These are phyloP conservation scores for Drosophila buzzatii DNA, from an alignment of 2,888 invertebrate species.

Conservation along the genomic window DNA sequence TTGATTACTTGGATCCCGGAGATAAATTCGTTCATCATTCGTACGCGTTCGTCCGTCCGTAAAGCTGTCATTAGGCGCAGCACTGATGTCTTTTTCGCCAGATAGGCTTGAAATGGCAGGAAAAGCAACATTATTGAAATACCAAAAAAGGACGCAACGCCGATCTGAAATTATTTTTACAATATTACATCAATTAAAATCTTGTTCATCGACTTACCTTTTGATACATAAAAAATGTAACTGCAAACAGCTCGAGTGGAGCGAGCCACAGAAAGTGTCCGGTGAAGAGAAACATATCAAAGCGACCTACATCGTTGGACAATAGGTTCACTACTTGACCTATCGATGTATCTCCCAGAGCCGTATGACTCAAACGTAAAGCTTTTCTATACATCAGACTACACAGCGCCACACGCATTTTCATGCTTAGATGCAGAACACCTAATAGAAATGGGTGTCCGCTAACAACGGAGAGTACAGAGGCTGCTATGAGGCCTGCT, in stretches of 20 bases:
- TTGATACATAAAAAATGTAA: conserved; percentile 91
- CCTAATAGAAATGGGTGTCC: conserved; percentile 95
- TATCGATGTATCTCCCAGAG: conserved; percentile 91
- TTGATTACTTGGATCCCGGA: conserved; percentile 96
- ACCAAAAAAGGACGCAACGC: conserved; percentile 86
- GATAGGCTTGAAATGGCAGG: conserved; percentile 90
- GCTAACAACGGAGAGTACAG: conserved; percentile 90
- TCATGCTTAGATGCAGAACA: conserved; percentile 88
- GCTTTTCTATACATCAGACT: conserved; percentile 89
- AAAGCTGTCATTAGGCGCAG: conserved; percentile 90
- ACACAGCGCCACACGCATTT: conserved; percentile 89
- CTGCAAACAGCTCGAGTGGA: conserved; percentile 92
- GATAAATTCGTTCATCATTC: conserved; percentile 95
- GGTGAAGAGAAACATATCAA: conserved; percentile 90
- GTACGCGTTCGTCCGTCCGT: conserved; percentile 94
- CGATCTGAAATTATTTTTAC: conserved; percentile 84
- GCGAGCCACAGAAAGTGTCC: conserved; percentile 97
- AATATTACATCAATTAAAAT: background rate
- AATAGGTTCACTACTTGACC: conserved; percentile 94
- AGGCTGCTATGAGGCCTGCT: conserved; percentile 89
- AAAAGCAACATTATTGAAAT: conserved; percentile 88
- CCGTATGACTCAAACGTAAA: conserved; percentile 89
- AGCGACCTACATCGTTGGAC: conserved; percentile 96
- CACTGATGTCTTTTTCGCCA: conserved; percentile 89
- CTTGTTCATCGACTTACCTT: conserved; percentile 83